Base-by-base conservation (phyloP, 37 sponge, comb jelly and placozoan genomes). In the Chondrilla cf. caribensis region DNA sequence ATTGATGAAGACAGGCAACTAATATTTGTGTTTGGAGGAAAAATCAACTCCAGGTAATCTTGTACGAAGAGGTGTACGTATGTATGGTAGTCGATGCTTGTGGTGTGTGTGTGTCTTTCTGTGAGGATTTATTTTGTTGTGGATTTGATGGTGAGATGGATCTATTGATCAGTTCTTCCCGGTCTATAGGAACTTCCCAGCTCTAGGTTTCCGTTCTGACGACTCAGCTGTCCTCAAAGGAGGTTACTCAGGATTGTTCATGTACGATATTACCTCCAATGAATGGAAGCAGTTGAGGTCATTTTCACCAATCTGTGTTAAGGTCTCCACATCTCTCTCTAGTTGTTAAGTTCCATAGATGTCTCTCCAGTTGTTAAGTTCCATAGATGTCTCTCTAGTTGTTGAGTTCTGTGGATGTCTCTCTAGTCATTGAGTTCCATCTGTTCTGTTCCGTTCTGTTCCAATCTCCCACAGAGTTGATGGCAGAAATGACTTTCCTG, bases 1-100 rank as follows among this genome's bases (percentile, higher is more conserved):
- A 86, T 81, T 35, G 92, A 91, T 68, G 36, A 79, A 14, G 79
- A 44, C 3, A 82, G 82, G 0, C 79, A 87, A 31, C 17, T 77
- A 17, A 76, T 95, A 54, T 95, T 88, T 86, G 82, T 91, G 58
- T 91, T 95, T 85, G 95, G 95, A 0, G 95, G 95, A n/a, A 81
- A 83, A 35, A 77, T 91, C 41, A 70, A 82, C 57, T 1, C 38
- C 54, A 67, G 29, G 68, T 67, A 33, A 47, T 14, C 51, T 11
- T 47, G 51, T 47, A 11, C 11, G 51, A 14, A n/a, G n/a, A n/a
- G n/a, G 51, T 47, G 51, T 47, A 11, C 11, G 51, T 6, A 47
- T 47, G 51, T 47, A 11, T 47, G 51, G 51, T 47, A 11, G 6
- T 11, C 51, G 9, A 6, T 14, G 11, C 51, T 11, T 47, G 51